phyloP scores from a whole-genome alignment of 2,888 invertebrate species.

The Congeria kusceri region DNA sequence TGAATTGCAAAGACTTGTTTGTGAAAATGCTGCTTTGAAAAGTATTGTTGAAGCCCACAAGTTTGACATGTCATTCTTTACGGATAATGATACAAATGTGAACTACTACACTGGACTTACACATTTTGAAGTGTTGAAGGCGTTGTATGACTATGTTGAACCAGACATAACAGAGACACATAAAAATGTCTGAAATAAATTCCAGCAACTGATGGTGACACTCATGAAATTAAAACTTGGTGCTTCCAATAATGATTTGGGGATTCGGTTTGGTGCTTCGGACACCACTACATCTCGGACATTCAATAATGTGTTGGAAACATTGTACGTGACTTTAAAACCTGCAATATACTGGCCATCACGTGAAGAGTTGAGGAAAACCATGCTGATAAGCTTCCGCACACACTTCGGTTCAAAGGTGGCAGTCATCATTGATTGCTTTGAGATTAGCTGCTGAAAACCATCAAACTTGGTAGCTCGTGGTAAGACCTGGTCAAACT shows the following conservation, averaged over 20 bases:
- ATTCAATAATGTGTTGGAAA: too few relatives aligned
- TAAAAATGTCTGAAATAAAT: conserved; percentile 25
- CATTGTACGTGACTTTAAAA: too few relatives aligned
- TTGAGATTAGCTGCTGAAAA: neutral
- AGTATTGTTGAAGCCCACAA: conserved; percentile 10
- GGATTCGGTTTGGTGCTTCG: too few relatives aligned
- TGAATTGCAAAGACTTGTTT: conserved; percentile 2
- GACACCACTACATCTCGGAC: too few relatives aligned
- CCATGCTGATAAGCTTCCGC: too few relatives aligned
- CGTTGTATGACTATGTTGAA: conserved; percentile 28
- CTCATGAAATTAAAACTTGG: too few relatives aligned
- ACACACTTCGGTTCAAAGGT: too few relatives aligned
- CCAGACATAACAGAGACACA: conserved; percentile 10
- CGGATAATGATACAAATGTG: conserved; percentile 10
- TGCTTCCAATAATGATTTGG: too few relatives aligned
- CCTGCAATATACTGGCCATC: too few relatives aligned
- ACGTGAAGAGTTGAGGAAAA: too few relatives aligned
- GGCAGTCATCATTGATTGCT: too few relatives aligned
- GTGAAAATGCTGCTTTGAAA: conserved; percentile 5
- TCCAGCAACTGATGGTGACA: neutral
- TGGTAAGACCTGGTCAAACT: neutral
- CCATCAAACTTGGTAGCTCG: neutral
- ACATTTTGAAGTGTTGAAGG: conserved; percentile 9
- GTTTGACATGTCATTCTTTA: conserved; percentile 24
- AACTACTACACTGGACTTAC: conserved; percentile 30